Evolutionary conservation across 2,888 invertebrate genomes (phyloP), one percentile per base, ranked within the genome.

Genomic region (Parnassius orleans): DNA sequence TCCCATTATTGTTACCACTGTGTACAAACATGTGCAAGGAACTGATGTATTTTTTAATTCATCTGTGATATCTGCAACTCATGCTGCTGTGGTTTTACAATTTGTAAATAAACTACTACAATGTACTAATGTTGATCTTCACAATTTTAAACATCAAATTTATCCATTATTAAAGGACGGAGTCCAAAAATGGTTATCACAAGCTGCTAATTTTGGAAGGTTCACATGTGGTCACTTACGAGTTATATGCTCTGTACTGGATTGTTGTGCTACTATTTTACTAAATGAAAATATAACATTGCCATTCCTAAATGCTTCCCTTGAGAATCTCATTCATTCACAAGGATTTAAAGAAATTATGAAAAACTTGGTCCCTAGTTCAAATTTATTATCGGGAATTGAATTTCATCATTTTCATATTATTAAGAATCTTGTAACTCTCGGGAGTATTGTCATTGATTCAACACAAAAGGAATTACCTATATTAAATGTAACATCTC

Each of bases 1-100:
- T 68, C 93, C 94, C 11, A 78, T 93, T 47, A 77, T 95, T 55
- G 77, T 93, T 57, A 90, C 90, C 66, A 84, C 93, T 57, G 75
- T 95, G 44, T 90, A 93, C 69, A 93, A 92, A 72, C 94, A 94
- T 81, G 87, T 93, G 1, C 87, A 92, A 66, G 91, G 92, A 3
- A 93, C 94, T 33, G 86, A 93, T 78, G 74, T 93, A 14, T 84
- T 83, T 70, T 69, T 81, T 11, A 76, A 81, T 15, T 86, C 87
- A 41, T 92, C 93, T 0, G 82, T 92, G 58, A 80, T 93, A 54
- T 90, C 93, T 56, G 92, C 92, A 69, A 93, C 93, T 41, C 94
- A 94, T 80, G 92, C 93, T 33, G 86, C 93, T 48, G 93, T 93
- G 1, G 77, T 94, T 1, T 69, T 93, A n/a, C 92, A 90, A 70